Conservation (phyloP, 2,113 vertebrate species). For the Dasyprocta punctata region DNA sequence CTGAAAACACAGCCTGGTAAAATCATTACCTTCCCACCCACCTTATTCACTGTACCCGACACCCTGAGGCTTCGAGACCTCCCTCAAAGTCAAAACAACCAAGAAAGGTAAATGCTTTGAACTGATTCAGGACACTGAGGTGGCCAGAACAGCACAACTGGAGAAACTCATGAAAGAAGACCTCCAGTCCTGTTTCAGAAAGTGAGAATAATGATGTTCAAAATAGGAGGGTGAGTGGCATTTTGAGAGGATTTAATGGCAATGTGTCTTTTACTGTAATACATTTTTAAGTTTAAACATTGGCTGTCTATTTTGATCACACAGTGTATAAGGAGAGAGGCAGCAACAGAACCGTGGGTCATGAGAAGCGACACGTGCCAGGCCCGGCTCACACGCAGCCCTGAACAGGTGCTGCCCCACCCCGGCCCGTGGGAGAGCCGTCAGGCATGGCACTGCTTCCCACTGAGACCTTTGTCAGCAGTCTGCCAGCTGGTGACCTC, state of each 20-base stretch:
- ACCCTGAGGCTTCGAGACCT: not conserved
- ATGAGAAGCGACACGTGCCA: not conserved
- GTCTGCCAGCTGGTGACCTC: not conserved
- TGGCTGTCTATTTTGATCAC: not conserved
- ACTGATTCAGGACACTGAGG: not conserved
- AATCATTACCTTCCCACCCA: not conserved
- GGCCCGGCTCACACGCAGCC: no score
- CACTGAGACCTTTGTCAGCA: not conserved
- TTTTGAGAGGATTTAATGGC: not conserved
- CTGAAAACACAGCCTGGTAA: not conserved
- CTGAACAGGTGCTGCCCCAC: not conserved
- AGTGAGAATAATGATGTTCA: not conserved
- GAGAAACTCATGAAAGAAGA: not conserved
- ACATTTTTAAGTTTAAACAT: not conserved
- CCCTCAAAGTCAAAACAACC: not conserved
- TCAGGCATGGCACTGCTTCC: not conserved
- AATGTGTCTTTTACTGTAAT: not conserved
- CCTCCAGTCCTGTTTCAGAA: not conserved
- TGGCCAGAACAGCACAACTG: not conserved
- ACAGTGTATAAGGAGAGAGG: not conserved
- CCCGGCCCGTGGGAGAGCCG: not conserved
- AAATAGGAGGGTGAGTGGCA: not conserved
- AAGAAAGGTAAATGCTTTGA: not conserved
- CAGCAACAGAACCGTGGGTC: not conserved
- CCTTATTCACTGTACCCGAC: not conserved